Evolutionary conservation across 2,797 vertebrate species (phyloP), one percentile per base, ranked within the genome.

Genomic region (Crenuchus spilurus): DNA sequence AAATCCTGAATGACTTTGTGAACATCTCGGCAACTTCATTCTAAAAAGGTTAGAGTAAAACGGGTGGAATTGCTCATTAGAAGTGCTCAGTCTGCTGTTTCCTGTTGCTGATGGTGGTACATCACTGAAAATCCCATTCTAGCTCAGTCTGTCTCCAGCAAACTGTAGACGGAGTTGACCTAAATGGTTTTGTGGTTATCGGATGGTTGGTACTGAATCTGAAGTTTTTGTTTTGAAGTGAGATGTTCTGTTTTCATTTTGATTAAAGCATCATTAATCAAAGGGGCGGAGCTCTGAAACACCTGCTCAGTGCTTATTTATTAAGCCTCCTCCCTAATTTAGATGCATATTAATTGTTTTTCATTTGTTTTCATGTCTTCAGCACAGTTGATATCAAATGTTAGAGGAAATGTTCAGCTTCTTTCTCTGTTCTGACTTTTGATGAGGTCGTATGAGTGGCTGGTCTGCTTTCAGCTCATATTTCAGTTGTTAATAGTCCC

Each of bases 281-380:
- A 20, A 14, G 3, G 62, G 20, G 44, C 33, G 28, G 14, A 54
- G 30, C 69, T 51, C 60, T 51, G n/a, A 72, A 74, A 33, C 62
- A 18, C 48, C 49, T 42, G 41, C 42, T 39, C 22, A 62, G 58
- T 72, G 49, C 68, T 73, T 87, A 86, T 86, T 87, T 86, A 87
- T 85, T 84, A 74, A 74, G 57, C 52, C 60, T 80, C 58, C 66
- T 75, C 44, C 48, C 42, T 82, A 79, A 84, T 80, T 86, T 84
- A 82, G 80, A 24, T 74, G n/a, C 49, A 62, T 74, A 68, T 77
- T 78, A 57, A 52, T 69, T 62, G 54, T 71, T 52, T 67, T 63
- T 16, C 24, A 10, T 4, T 11, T 66, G 48, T 57, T 68, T 72
- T 58, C 46, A 41, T 49, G 54, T 69, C 69, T 77, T 54, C 77